phyloP scores from a whole-genome alignment of 1,140 invertebrate genomes.

The Apis laboriosa region DNA sequence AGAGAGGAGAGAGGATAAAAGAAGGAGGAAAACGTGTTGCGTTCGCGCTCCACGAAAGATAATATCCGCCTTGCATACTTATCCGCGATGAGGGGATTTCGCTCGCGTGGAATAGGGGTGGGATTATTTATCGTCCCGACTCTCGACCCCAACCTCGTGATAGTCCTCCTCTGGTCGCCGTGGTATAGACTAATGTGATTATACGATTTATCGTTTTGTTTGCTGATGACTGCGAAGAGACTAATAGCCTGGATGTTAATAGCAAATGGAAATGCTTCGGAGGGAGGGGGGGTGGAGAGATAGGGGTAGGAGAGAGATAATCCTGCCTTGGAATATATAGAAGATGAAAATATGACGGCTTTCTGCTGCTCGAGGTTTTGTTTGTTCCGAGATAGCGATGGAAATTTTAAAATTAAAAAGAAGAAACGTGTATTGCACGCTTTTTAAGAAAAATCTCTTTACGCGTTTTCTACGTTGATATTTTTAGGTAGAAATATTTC shows the following conservation, averaged over 20 bases:
- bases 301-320: neutral
- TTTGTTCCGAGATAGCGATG: neutral
- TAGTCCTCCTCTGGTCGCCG: neutral
- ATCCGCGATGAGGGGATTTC: conserved; percentile 22
- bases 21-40: neutral
- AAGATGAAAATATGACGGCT: neutral
- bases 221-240: conserved; percentile 16
- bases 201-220: conserved; percentile 44
- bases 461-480: neutral
- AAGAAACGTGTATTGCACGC: neutral
- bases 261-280: neutral
- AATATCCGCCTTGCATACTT: conserved; percentile 35
- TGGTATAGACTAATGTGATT: conserved; percentile 24
- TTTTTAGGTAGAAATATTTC: neutral
- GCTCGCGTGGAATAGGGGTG: neutral
- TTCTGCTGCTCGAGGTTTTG: neutral
- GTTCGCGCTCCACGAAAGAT: neutral
- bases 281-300: neutral
- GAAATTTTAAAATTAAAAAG: neutral
- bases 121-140: conserved; percentile 36
- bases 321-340: neutral
- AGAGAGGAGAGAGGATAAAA: neutral
- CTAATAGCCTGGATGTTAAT: conserved; percentile 22
- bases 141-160: neutral
- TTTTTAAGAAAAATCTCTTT: neutral